These are phyloP conservation scores for Bergia sp. DNA, from an alignment of 92 coral and sea anemone genomes.

Conservation along the genomic window DNA sequence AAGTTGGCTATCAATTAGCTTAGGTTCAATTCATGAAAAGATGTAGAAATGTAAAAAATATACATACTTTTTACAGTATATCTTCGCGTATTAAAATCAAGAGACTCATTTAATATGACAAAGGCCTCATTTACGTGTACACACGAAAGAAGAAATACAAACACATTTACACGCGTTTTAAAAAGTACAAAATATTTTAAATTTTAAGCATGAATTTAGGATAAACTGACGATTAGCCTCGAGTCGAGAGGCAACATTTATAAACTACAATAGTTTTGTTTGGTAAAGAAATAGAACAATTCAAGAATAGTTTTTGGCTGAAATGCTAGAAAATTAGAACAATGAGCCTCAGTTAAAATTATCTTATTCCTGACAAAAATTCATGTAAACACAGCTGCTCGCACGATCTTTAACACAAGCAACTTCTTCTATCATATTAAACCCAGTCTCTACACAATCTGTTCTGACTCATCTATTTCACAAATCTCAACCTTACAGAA, in stretches of 20 bases:
- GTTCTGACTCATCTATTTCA: neutral
- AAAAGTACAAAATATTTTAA: too few species aligned
- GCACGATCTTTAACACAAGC: neutral
- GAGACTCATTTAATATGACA: neutral
- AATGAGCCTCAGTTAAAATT: neutral
- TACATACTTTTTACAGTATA: too few species aligned
- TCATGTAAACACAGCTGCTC: slow-evolving; percentile 33
- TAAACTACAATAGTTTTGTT: neutral
- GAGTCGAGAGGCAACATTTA: too few species aligned
- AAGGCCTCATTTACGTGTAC: neutral
- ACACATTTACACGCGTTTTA: neutral
- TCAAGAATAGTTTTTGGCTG: neutral
- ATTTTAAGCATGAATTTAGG: too few species aligned
- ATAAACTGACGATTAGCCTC: too few species aligned
- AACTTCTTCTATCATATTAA: neutral
- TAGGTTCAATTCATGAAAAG: too few species aligned
- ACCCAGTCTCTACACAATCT: neutral
- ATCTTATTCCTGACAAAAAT: neutral
- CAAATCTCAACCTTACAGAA: neutral
- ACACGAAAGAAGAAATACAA: neutral
- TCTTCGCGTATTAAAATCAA: neutral
- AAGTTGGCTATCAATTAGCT: neutral
- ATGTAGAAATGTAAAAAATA: neutral
- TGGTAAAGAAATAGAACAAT: neutral
- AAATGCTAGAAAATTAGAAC: neutral